Percentiles rank a stretch among this genome's conserved stretches.
phyloP scores from a whole-genome alignment of 2,113 vertebrate genomes.

The Sciurus niger region DNA sequence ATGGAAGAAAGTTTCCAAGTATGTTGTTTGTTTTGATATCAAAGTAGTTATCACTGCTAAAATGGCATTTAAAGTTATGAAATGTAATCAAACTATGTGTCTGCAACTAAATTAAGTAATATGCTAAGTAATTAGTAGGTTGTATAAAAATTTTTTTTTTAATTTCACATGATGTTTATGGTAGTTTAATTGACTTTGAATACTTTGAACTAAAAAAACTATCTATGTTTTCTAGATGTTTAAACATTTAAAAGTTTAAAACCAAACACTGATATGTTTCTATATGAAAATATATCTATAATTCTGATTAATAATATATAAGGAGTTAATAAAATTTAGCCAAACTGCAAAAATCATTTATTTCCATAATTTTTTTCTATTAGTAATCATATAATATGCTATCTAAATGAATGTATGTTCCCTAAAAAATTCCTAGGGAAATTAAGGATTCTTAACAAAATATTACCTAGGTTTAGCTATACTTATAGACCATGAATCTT shows the following conservation, averaged over 20 bases:
- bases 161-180: not conserved
- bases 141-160: not conserved
- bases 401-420: not conserved
- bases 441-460: not conserved
- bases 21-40: not conserved
- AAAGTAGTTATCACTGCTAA: not conserved
- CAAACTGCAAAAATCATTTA: not conserved
- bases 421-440: not conserved
- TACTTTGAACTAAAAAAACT: not conserved
- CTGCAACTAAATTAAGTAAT: not conserved
- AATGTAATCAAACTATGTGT: not conserved
- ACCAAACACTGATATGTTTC: not conserved
- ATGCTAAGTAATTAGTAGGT: not conserved
- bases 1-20: not conserved
- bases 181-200: not conserved
- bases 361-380: not conserved
- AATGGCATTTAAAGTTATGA: not conserved
- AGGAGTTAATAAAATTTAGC: not conserved
- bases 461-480: not conserved
- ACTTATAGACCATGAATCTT: not conserved
- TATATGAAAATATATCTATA: not conserved
- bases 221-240: not conserved
- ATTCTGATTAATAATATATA: not conserved
- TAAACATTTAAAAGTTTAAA: slow-evolving; percentile 40
- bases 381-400: not conserved